phyloP scores from a whole-genome alignment of 2,888 invertebrate genomes.

The Muschampia staudingeri region DNA sequence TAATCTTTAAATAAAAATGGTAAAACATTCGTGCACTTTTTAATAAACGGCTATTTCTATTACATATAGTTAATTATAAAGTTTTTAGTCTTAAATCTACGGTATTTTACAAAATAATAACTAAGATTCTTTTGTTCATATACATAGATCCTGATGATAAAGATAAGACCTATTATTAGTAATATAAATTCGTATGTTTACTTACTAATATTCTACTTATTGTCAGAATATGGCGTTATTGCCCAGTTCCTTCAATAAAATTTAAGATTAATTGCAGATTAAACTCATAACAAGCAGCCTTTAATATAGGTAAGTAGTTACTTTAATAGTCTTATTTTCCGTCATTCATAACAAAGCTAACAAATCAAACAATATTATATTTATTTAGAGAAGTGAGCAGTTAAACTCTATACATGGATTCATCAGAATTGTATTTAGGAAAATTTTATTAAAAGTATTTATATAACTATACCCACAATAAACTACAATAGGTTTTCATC shows the following conservation, averaged over 20 bases:
- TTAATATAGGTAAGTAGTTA: slow-evolving; percentile 22
- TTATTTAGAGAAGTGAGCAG: background rate
- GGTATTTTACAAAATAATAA: too few relatives aligned
- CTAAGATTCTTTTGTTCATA: too few relatives aligned
- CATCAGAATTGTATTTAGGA: slow-evolving; percentile 8
- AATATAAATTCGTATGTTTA: slow-evolving; percentile 36
- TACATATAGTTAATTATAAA: too few relatives aligned
- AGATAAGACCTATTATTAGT: background rate
- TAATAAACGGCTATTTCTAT: too few relatives aligned
- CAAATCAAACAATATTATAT: slow-evolving; percentile 28
- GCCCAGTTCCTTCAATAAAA: slow-evolving; percentile 46
- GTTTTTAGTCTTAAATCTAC: too few relatives aligned
- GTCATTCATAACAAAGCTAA: slow-evolving; percentile 43
- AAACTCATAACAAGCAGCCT: slow-evolving; percentile 50
- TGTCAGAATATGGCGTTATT: slow-evolving; percentile 49
- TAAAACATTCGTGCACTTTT: too few relatives aligned
- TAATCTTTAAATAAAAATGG: too few relatives aligned
- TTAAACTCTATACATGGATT: slow-evolving; percentile 32
- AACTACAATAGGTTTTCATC: background rate
- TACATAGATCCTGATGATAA: background rate
- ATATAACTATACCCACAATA: background rate
- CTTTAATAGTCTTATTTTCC: slow-evolving; percentile 50
- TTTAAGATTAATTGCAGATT: slow-evolving; percentile 38
- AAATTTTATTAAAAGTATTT: background rate
- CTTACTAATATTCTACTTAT: slow-evolving; percentile 39